Evolutionary conservation across 2,113 vertebrate genomes (phyloP), one percentile per base, ranked within the genome.

Genomic region (Etia nguti): DNA sequence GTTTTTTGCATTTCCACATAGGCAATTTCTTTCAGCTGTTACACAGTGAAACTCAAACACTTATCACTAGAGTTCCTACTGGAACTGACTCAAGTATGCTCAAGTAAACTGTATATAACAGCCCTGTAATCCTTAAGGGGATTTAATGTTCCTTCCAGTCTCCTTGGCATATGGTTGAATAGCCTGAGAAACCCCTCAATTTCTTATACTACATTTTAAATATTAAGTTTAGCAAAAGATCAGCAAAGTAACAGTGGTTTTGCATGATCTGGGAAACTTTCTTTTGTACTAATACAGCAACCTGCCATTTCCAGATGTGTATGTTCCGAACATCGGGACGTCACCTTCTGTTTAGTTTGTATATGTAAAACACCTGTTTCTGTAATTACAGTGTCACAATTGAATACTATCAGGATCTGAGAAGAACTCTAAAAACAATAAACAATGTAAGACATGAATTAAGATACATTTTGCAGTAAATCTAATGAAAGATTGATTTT

Each of bases 311-410:
- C 43, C 62, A 70, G 15, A 8, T 31, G 54, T 43, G 79, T 55
- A 36, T 80, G n/a, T 70, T 82, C 29, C 81, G 80, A 88, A 80
- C 86, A 90, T 79, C 87, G 90, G 86, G 82, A 68, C 85, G 62
- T 70, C 83, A 65, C 18, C 34, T 80, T 77, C 60, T 79, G 34
- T 65, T 84, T 89, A 86, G 68, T 84, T 80, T 88, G 90, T 79
- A 80, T 87, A 86, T 60, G 80, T 89, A 83, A 87, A 41, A 62
- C 82, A 90, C 56, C 89, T 90, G 90, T 60, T 89, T 86, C 88
- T 38, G 8, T 65, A 13, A 65, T 65, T 38, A 46, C 4, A 62
- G 65, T 79, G 62, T 85, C 77, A 82, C 34, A 82, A 55, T 60
- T 86, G 68, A 34, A 75, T 86, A 29, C 34, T 54, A 79, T 50